A percentile compares a stretch with the other conserved stretches of the same genome.
Conservation (phyloP, 2,888 invertebrate genomes). For the Stegana nigrithorax region DNA sequence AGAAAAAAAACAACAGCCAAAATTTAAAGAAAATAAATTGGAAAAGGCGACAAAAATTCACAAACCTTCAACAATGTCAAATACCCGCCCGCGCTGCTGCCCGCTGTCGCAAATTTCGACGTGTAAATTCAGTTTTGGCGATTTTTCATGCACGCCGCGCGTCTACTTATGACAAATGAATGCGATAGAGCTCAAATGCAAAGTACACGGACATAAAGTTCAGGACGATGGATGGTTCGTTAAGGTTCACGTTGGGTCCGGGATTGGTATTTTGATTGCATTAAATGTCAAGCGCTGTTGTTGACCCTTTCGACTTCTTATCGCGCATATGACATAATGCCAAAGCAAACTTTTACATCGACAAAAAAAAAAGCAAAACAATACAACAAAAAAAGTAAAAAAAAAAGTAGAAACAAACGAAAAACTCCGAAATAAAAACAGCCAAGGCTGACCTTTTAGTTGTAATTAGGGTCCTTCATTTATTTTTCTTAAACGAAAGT, state of each 20-base stretch:
- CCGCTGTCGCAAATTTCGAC: slow-evolving; percentile 27
- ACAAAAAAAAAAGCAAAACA: too few species aligned
- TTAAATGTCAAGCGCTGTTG: background rate
- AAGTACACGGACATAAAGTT: too few species aligned
- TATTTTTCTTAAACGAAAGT: background rate
- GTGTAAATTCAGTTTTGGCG: slow-evolving; percentile 17
- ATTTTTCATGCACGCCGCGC: too few species aligned
- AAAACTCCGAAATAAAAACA: background rate
- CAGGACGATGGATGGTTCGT: too few species aligned
- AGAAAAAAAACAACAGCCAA: background rate
- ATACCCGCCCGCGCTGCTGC: too few species aligned
- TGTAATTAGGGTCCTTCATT: background rate
- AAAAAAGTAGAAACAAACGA: too few species aligned
- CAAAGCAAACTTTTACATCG: too few species aligned
- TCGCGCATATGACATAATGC: background rate
- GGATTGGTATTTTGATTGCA: background rate
- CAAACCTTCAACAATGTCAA: too few species aligned
- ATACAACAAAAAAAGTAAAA: too few species aligned
- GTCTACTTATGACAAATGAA: background rate
- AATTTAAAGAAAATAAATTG: background rate
- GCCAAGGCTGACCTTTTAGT: background rate
- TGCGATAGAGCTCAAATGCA: background rate
- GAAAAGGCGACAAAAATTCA: too few species aligned
- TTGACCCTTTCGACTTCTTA: background rate
- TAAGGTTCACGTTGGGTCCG: background rate